Conservation (phyloP, 2,113 vertebrate species). For the Pluvianellus socialis region DNA sequence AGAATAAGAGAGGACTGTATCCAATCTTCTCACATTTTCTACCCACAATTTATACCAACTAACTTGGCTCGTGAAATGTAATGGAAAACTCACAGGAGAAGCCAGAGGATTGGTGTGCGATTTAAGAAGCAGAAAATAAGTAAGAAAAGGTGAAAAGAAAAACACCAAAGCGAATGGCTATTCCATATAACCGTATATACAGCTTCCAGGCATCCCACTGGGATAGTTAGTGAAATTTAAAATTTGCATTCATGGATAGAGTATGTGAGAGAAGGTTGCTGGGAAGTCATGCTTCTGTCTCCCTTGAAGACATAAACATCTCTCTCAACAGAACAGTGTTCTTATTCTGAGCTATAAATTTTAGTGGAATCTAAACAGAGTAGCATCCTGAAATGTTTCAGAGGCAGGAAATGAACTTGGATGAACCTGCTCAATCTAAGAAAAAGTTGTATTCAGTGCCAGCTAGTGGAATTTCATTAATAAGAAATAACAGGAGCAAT, state of each 20-base stretch:
- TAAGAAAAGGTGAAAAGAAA: background rate
- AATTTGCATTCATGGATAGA: background rate
- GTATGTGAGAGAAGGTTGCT: background rate
- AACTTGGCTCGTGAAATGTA: background rate
- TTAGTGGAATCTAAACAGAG: background rate
- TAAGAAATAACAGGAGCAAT: background rate
- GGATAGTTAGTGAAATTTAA: background rate
- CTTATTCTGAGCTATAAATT: background rate
- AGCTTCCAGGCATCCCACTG: background rate
- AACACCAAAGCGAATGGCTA: accelerated
- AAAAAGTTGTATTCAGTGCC: background rate
- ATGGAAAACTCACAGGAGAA: background rate
- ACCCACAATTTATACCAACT: background rate
- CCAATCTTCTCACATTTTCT: background rate
- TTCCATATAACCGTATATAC: background rate
- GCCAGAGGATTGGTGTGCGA: background rate
- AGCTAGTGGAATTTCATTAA: background rate
- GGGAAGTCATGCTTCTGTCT: background rate
- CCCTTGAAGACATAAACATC: background rate
- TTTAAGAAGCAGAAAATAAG: background rate
- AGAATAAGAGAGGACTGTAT: background rate
- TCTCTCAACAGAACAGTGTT: background rate
- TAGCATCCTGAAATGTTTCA: background rate
- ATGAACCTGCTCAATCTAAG: background rate
- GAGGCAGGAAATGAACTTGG: background rate